Percentiles rank a stretch among this genome's conserved stretches.
Conservation (phyloP, 2,888 invertebrate species). For the Drosophila anceps region DNA sequence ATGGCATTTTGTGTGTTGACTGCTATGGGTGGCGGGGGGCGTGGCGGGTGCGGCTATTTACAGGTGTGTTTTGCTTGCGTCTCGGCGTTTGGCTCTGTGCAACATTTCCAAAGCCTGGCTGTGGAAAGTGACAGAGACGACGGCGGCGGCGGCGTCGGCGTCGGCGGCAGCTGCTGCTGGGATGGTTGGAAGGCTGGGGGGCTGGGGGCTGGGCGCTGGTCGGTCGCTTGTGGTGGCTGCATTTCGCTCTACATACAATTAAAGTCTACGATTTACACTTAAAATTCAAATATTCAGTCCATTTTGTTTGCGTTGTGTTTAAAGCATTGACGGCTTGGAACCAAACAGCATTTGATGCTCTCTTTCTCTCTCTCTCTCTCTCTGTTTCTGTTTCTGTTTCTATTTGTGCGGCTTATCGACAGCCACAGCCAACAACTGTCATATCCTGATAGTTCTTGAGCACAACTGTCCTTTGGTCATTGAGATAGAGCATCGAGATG, state of each 20-base stretch:
- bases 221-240: slow-evolving; percentile 30
- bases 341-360: slow-evolving; percentile 82
- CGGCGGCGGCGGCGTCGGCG: slow-evolving; percentile 26
- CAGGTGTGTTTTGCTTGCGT: slow-evolving; percentile 45
- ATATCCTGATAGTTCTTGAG: slow-evolving; percentile 99
- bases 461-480: slow-evolving; percentile 97
- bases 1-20: slow-evolving; percentile 55
- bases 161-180: slow-evolving; percentile 20
- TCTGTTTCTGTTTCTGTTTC: slow-evolving; percentile 21
- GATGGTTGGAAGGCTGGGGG: not conserved
- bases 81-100: slow-evolving; percentile 45
- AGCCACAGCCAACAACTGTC: slow-evolving; percentile 99
- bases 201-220: slow-evolving; percentile 4
- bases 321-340: slow-evolving; percentile 83
- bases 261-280: slow-evolving; percentile 84
- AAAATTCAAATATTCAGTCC: slow-evolving; percentile 84
- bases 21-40: slow-evolving; percentile 36
- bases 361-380: slow-evolving; percentile 41
- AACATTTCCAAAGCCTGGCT: slow-evolving; percentile 74
- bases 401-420: slow-evolving; percentile 89
- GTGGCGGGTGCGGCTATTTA: slow-evolving; percentile 57
- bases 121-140: slow-evolving; percentile 65
- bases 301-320: slow-evolving; percentile 84
- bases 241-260: slow-evolving; percentile 75
- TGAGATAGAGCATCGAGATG: slow-evolving; percentile 98